These are phyloP conservation scores for Ceraclea dissimilis DNA, from an alignment of 2,888 invertebrate species.

Conservation along the genomic window DNA sequence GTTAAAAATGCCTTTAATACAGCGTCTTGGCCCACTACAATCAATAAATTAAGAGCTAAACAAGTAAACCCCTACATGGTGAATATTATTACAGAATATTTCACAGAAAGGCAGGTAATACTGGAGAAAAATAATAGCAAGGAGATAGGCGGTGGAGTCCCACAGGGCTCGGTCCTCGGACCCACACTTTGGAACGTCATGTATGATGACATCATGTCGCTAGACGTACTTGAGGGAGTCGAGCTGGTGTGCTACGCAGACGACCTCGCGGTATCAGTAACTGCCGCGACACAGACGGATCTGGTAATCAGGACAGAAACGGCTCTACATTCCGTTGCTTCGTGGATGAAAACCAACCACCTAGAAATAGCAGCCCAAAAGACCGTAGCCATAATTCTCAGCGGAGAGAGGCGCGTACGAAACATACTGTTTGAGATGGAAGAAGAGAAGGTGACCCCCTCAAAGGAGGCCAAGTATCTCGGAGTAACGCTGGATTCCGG, in stretches of 20 bases:
- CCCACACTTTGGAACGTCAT: conserved; percentile 1
- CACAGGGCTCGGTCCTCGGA: neutral
- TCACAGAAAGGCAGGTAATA: neutral
- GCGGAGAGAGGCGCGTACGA: neutral
- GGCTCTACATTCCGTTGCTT: neutral
- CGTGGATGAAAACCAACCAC: neutral
- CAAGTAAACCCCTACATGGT: neutral
- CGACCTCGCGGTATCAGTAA: neutral
- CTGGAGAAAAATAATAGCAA: neutral
- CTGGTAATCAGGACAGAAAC: neutral
- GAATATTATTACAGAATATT: neutral
- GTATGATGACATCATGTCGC: neutral
- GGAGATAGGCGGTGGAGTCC: neutral
- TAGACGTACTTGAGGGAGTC: neutral
- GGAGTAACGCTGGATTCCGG: neutral
- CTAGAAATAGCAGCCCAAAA: neutral
- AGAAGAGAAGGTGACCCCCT: neutral
- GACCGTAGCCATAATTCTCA: neutral
- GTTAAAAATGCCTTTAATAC: neutral
- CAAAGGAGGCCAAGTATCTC: neutral
- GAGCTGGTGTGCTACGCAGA: neutral
- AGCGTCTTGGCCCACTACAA: neutral
- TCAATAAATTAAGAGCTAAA: neutral
- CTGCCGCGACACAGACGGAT: neutral
- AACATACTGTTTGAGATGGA: neutral